A percentile compares a stretch with the other conserved stretches of the same genome.
These are phyloP conservation scores for Drosophila sechellia DNA, from an alignment of 1,140 invertebrate genomes.

Conservation along the genomic window DNA sequence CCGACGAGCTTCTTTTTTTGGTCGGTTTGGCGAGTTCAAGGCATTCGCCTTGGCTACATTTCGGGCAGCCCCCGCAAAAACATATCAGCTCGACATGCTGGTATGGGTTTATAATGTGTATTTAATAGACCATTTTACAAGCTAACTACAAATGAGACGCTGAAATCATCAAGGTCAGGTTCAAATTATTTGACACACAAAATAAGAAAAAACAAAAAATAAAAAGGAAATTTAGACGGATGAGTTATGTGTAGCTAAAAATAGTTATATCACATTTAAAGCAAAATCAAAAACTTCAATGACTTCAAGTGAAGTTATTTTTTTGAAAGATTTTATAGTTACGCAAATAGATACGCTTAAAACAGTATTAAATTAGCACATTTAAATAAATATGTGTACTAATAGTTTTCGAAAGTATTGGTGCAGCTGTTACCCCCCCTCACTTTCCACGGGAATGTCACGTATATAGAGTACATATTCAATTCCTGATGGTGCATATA, in stretches of 20 bases:
- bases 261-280: not conserved
- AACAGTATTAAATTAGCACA: too few species aligned
- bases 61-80: conserved; percentile 53
- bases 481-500: conserved; percentile 64
- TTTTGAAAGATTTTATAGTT: too few species aligned
- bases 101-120: conserved; percentile 67
- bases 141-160: conserved; percentile 73
- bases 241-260: conserved; percentile 10
- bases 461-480: conserved; percentile 35
- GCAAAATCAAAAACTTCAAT: too few species aligned
- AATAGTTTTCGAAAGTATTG: conserved; percentile 43
- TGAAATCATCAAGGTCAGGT: conserved; percentile 74
- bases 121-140: conserved; percentile 81
- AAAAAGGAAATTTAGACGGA: conserved; percentile 11
- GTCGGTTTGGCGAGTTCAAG: conserved; percentile 58
- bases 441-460: conserved; percentile 48
- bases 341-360: not conserved
- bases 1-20: conserved; percentile 29
- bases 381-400: conserved; percentile 6
- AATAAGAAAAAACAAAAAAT: conserved; percentile 15
- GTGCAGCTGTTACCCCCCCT: conserved; percentile 70
- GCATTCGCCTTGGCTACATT: conserved; percentile 47
- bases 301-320: too few species aligned
- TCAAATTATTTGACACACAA: conserved; percentile 68
- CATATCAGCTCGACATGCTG: conserved; percentile 10